These are phyloP conservation scores for Columbina picui DNA, from an alignment of 2,113 vertebrate genomes.

Conservation along the genomic window DNA sequence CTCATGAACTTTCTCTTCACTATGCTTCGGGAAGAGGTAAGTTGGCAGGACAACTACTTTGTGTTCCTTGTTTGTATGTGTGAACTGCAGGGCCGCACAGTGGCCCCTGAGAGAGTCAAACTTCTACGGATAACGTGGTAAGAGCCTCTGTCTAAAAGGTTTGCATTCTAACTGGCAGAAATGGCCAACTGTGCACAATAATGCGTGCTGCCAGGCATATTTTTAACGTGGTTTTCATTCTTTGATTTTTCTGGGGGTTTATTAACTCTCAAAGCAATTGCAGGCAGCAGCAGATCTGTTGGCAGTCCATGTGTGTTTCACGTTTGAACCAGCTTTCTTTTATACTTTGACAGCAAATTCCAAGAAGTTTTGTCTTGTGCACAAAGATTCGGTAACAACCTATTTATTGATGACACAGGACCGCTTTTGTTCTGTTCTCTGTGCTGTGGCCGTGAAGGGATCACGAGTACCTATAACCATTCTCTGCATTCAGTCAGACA, in stretches of 20 bases:
- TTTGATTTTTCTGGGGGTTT: neutral
- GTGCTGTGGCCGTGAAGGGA: neutral
- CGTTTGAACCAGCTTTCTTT: conserved; percentile 22
- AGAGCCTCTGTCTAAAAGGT: neutral
- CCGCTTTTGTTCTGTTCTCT: conserved; percentile 7
- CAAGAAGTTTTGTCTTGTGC: conserved; percentile 44
- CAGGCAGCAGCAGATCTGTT: conserved; percentile 7
- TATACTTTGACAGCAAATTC: conserved; percentile 37
- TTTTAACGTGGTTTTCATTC: neutral
- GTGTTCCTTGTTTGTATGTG: neutral
- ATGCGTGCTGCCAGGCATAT: neutral
- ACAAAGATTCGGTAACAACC: neutral
- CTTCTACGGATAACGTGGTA: neutral
- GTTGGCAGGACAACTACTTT: neutral
- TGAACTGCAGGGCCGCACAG: neutral
- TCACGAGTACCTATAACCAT: neutral
- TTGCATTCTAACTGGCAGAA: neutral
- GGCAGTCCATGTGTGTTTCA: neutral
- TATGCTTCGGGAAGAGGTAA: conserved; percentile 85
- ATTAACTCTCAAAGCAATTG: conserved; percentile 17
- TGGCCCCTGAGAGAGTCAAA: neutral
- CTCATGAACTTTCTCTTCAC: conserved; percentile 87
- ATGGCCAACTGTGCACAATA: neutral
- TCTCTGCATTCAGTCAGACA: conserved; percentile 35
- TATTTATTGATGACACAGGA: neutral